Evolutionary conservation across 2,888 invertebrate species (phyloP).

Genomic region (Sinopyrophorus schimmeli): DNA sequence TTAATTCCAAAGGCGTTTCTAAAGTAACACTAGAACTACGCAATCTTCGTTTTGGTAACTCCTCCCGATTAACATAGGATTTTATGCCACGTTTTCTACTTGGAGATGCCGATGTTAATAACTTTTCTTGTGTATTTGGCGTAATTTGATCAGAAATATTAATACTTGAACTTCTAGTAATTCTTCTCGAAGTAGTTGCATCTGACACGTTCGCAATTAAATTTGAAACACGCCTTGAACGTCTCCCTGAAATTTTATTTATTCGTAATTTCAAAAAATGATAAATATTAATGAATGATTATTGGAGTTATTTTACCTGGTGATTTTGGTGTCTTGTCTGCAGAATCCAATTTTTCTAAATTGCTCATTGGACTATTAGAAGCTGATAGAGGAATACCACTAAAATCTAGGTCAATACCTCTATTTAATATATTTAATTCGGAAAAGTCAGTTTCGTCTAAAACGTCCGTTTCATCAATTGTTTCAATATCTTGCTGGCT

Average conservation of each 20-base stretch:
- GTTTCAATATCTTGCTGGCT: too few relatives aligned
- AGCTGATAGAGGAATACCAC: too few relatives aligned
- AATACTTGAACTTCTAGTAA: slow-evolving; percentile 4
- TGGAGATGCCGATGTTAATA: neutral
- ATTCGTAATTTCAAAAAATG: neutral
- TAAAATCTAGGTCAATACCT: too few relatives aligned
- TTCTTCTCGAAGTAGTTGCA: neutral
- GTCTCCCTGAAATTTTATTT: slow-evolving; percentile 2
- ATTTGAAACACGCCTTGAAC: slow-evolving; percentile 14
- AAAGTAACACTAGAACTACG: slow-evolving; percentile 6
- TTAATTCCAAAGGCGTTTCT: neutral
- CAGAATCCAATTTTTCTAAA: too few relatives aligned
- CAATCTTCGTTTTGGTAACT: slow-evolving; percentile 9
- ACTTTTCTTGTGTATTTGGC: neutral
- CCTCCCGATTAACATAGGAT: neutral
- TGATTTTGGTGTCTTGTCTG: too few relatives aligned
- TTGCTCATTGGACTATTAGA: too few relatives aligned
- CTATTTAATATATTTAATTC: too few relatives aligned
- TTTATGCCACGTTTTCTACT: slow-evolving; percentile 4
- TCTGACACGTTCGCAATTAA: slow-evolving; percentile 9
- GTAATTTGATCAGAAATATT: neutral
- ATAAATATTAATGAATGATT: neutral
- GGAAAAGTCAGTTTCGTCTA: too few relatives aligned
- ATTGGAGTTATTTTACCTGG: too few relatives aligned
- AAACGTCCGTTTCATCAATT: too few relatives aligned